Conservation (phyloP, 1,140 invertebrate species). For the Forficula auricularia region DNA sequence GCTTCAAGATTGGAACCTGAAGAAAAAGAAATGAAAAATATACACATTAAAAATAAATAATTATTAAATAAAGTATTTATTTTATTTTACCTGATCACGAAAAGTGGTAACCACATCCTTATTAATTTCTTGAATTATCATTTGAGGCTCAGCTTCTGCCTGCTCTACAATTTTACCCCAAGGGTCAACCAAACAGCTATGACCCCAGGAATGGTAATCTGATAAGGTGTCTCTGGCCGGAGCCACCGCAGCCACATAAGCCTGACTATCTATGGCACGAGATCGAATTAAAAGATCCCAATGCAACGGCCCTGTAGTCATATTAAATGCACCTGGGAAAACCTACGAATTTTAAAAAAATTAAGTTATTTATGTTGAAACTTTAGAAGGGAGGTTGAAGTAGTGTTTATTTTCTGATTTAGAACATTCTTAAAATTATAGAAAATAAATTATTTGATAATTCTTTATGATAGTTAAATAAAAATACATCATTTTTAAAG, state of each 20-base stretch:
- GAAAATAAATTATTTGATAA: background rate
- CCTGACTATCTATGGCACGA: constrained; percentile 75
- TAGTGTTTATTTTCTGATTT: no score
- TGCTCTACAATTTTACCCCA: constrained; percentile 65
- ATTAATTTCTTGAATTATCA: no score
- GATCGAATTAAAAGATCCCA: constrained; percentile 71
- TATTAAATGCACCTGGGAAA: constrained; percentile 89
- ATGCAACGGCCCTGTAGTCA: constrained; percentile 84
- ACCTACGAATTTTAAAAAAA: constrained; percentile 66
- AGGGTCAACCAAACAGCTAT: constrained; percentile 68
- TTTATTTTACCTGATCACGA: no score
- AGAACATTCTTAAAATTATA: no score
- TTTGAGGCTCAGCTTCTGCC: constrained; percentile 34
- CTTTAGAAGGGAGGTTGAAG: no score
- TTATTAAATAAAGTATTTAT: no score
- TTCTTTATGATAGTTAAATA: no score
- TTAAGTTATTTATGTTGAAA: constrained; percentile 19
- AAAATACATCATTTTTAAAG: no score
- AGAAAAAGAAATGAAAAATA: no score
- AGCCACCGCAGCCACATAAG: constrained; percentile 53
- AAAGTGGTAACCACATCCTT: no score
- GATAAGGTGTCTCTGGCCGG: constrained; percentile 55
- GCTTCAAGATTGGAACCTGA: no score
- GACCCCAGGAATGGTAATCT: constrained; percentile 75
- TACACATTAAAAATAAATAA: no score